Evolutionary conservation across 1,140 invertebrate species (phyloP), one percentile per base, ranked within the genome.

Genomic region (Brachionus plicatilis): DNA sequence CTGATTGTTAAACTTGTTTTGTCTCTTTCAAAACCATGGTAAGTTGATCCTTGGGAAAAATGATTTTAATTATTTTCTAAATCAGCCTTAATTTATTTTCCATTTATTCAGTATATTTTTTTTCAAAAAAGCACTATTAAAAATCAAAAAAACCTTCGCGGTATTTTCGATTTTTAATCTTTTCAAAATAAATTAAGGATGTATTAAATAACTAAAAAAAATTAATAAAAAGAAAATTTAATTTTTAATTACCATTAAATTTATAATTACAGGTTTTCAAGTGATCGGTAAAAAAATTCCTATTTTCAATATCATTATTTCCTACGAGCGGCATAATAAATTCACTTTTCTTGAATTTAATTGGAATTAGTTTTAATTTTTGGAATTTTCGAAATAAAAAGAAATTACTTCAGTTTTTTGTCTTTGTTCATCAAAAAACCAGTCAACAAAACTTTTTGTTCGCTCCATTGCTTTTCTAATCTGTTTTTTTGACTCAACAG

Each of bases 361-460:
- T 27, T 43, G 20, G 0, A 45, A 24, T 43, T 45, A 17, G 11
- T 43, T 72, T 72, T 72, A 8, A 20, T 37, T 37, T 37, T 37
- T 37, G 0, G 3, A 37, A 1, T 37, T 0, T 37, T 7, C 33
- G 0, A 37, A 7, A 7, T 6, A 0, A 37, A 37, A 37, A 37
- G 7, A 6, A 37, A 6, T 37, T 76, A 76, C 72, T 50, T 33
- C 9, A 29, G 27, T 53, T 24, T 50, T 76, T 50, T 76, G 17
- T 14, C 12, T 27, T 76, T 76, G 7, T 1, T 76, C 72, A 27
- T 20, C 27, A 43, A 45, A 82, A 20, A 82, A 82, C 50, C 37
- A 82, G 45, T 82, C 79, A 41, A 82, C 79, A 82, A 82, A 82
- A 45, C 27, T 20, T 65, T 65, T 82, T n/a, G 79, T 65, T 43